A percentile compares a stretch with the other conserved stretches of the same genome.
phyloP scores from a whole-genome alignment of 2,888 invertebrate genomes.

The Neria commutata region DNA sequence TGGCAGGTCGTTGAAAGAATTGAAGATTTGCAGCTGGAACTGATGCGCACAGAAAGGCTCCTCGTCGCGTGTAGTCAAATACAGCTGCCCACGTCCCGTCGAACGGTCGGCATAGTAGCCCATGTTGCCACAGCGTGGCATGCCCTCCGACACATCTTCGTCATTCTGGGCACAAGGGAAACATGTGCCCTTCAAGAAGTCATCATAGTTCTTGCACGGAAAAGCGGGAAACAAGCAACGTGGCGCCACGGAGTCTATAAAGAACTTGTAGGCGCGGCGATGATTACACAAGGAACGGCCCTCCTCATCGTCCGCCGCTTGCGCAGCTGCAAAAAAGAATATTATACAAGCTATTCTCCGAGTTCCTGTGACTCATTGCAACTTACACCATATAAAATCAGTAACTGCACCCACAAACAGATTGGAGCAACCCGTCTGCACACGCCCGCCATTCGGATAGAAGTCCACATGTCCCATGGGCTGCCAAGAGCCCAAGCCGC shows the following conservation, averaged over 20 bases:
- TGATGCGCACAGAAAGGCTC: slow-evolving; percentile 95
- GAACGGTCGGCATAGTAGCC: slow-evolving; percentile 91
- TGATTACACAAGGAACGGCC: slow-evolving; percentile 92
- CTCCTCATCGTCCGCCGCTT: slow-evolving; percentile 81
- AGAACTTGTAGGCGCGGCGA: slow-evolving; percentile 89
- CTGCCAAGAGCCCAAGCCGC: slow-evolving; percentile 85
- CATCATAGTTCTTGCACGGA: slow-evolving; percentile 83
- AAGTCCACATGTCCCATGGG: slow-evolving; percentile 92
- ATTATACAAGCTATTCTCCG: slow-evolving; percentile 11
- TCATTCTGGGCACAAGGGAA: slow-evolving; percentile 69
- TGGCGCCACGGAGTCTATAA: slow-evolving; percentile 91
- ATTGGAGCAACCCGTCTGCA: slow-evolving; percentile 91
- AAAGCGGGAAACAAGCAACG: slow-evolving; percentile 92
- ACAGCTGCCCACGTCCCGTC: slow-evolving; percentile 83
- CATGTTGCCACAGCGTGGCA: slow-evolving; percentile 84
- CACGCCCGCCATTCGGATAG: slow-evolving; percentile 89
- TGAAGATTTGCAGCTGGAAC: slow-evolving; percentile 82
- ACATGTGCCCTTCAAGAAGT: slow-evolving; percentile 79
- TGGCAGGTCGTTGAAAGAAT: slow-evolving; percentile 70
- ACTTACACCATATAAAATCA: slow-evolving; percentile 85
- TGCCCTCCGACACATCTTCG: slow-evolving; percentile 56
- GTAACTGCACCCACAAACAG: slow-evolving; percentile 90
- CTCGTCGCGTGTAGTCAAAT: slow-evolving; percentile 85
- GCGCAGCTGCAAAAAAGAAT: slow-evolving; percentile 48
- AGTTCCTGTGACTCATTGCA: not conserved